Conservation (phyloP, 2,113 vertebrate species). For the Montifringilla adamsi region DNA sequence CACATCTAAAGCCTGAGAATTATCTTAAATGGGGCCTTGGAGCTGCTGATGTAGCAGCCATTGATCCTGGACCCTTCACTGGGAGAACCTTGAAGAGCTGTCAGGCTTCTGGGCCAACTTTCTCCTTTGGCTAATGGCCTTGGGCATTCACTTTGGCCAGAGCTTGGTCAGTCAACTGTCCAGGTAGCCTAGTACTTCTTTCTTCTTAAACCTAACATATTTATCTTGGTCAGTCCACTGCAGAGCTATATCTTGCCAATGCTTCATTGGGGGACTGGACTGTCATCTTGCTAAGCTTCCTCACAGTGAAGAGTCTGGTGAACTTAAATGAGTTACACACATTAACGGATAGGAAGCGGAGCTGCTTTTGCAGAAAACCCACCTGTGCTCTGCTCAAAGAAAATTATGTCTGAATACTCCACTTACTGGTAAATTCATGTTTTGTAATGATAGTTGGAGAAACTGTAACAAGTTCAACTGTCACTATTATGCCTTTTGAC, state of each 20-base stretch:
- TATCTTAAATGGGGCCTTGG: neutral
- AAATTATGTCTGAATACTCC: neutral
- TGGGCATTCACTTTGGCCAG: neutral
- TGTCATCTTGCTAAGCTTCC: neutral
- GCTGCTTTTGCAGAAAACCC: neutral
- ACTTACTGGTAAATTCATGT: neutral
- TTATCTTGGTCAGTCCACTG: neutral
- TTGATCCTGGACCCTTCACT: neutral
- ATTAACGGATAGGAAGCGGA: neutral
- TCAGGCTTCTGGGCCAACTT: neutral
- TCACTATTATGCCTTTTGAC: neutral
- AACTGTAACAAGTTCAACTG: neutral
- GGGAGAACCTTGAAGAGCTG: neutral
- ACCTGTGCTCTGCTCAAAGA: neutral
- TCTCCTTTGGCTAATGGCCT: neutral
- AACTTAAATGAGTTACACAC: neutral
- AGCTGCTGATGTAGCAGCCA: neutral
- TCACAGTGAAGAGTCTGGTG: neutral
- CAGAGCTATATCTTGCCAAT: neutral
- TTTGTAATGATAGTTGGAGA: neutral
- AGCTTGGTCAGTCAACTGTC: neutral
- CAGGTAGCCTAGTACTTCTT: neutral
- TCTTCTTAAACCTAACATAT: neutral
- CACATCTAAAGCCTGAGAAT: neutral
- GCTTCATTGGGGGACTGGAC: neutral